These are phyloP conservation scores for Vicugna pacos DNA, from an alignment of 2,113 vertebrate species.

Conservation along the genomic window DNA sequence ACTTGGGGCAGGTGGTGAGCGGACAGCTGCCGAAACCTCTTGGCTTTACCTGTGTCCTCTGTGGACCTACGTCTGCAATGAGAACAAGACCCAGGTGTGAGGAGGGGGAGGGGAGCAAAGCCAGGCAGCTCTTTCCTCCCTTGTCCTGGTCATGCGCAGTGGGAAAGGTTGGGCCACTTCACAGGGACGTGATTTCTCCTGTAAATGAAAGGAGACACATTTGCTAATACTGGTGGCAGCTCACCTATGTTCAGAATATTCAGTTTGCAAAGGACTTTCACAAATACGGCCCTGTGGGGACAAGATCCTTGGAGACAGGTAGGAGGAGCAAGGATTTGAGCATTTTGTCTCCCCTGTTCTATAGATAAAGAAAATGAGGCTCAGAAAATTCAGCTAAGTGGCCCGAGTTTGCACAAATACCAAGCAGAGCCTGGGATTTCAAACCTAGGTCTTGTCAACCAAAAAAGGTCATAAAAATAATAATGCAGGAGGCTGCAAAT, in stretches of 20 bases:
- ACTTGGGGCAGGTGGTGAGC: not conserved
- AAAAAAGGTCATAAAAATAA: not conserved
- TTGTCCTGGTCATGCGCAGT: not conserved
- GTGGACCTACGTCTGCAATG: not conserved
- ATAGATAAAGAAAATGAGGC: not conserved
- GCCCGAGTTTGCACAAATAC: not conserved
- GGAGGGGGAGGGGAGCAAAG: not conserved
- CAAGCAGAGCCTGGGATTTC: not conserved
- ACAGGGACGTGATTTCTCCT: not conserved
- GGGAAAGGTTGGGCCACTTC: not conserved
- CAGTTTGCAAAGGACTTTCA: not conserved
- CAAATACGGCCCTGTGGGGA: not conserved
- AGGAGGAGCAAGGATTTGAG: not conserved
- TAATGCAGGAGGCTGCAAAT: not conserved
- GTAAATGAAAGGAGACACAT: not conserved
- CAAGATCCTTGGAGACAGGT: not conserved
- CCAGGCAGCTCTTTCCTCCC: not conserved
- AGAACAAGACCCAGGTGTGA: not conserved
- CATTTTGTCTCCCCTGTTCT: not conserved
- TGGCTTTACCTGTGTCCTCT: not conserved
- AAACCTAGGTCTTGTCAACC: not conserved
- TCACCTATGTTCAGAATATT: not conserved
- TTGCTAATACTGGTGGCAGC: not conserved
- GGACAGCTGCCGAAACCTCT: not conserved
- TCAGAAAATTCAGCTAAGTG: not conserved